Conservation (phyloP, 37 sponge, comb jelly and placozoan genomes). For the Beroe ovata region DNA sequence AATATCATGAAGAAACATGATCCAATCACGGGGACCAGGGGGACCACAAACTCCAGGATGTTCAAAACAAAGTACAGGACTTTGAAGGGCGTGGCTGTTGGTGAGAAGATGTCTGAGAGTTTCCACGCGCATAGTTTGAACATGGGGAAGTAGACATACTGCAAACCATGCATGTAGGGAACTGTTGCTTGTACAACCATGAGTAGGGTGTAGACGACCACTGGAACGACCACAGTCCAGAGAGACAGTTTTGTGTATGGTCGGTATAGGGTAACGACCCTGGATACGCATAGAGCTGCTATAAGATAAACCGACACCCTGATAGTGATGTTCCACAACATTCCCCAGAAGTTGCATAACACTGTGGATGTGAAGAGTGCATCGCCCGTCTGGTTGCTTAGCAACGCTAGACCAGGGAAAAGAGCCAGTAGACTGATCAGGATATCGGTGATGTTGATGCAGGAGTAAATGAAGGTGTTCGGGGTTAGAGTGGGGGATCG, state of each 20-base stretch:
- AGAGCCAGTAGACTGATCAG: constrained; percentile 7
- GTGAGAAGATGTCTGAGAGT: neutral
- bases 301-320: constrained; percentile 22
- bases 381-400: neutral
- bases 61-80: constrained; percentile 17
- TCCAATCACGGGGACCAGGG: neutral
- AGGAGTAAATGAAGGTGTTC: constrained; percentile 28
- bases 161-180: neutral
- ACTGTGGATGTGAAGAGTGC: neutral
- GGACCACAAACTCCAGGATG: constrained; percentile 23
- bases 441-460: constrained; percentile 41
- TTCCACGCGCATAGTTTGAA: constrained; percentile 19
- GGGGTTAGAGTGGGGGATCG: neutral
- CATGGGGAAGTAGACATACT: neutral
- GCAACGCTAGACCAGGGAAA: neutral
- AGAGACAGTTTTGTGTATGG: neutral
- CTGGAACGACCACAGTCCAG: neutral
- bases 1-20: constrained; percentile 16
- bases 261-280: neutral
- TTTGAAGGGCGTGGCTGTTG: neutral
- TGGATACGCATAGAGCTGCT: neutral
- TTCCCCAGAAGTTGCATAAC: constrained; percentile 28
- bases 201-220: neutral
- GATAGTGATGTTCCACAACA: constrained; percentile 38
- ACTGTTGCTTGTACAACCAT: constrained; percentile 15